Base-by-base conservation (phyloP, 2,113 vertebrate genomes). In the Sebastes fasciatus region DNA sequence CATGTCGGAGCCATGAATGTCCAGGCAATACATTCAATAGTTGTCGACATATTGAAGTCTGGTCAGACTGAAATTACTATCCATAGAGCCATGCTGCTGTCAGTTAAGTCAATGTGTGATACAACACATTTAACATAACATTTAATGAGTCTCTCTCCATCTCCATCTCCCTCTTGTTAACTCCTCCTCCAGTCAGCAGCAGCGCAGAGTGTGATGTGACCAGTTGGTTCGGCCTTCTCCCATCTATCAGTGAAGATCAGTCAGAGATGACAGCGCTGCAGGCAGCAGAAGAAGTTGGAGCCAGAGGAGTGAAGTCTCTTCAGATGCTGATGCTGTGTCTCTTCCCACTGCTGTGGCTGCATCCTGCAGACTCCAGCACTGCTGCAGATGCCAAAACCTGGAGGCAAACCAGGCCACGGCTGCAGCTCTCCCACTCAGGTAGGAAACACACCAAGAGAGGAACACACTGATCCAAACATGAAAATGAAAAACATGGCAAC, bases 361-460 rank as follows among this genome's bases (percentile, higher is more conserved):
- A 51, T 68, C 65, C 84, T 1, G 74, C 65, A 6, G 58, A 70
- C 26, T 43, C 71, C 54, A 11, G 43, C 62, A 0, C 43, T 0
- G 0, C 9, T 26, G 7, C 83, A 0, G 62, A 43, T 0, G 5
- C 69, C 54, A 85, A n/a, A 48, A 2, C 80, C 51, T 46, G 82
- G 88, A 91, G 75, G 62, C 88, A 86, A 12, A 84, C 73, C 0
- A 84, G 87, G 0, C 92, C 92, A 0, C 87, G 92, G 14, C 90
- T 92, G 63, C 87, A 91, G 84, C 84, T 93, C 26, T 88, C 90
- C 0, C 88, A 91, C 81, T 60, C 90, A 83, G 91, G 92, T 93
- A 89, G 57, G 90, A 65, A 51, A 58, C 42, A 0, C 52, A 5
- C 9, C n/a, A 21, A 3, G 17, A n/a, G 52, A n/a, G 8, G 34